phyloP scores from a whole-genome alignment of 2,888 invertebrate genomes.

The Synanthedon tipuliformis region DNA sequence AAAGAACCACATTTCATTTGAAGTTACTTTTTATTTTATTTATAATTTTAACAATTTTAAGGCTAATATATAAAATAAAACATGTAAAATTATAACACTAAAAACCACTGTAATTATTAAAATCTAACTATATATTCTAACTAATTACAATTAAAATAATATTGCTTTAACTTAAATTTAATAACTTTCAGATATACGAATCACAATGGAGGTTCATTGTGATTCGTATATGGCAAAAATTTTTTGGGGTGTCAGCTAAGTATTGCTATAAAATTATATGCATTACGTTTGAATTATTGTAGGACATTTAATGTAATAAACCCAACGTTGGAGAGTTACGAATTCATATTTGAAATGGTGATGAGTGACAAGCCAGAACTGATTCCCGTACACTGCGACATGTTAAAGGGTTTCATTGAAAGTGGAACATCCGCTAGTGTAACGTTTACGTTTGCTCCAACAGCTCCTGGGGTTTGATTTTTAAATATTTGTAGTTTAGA shows the following conservation, averaged over 20 bases:
- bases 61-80: too few species aligned
- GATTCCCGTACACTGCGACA: conserved; percentile 71
- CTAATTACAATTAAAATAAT: too few species aligned
- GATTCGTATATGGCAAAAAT: too few species aligned
- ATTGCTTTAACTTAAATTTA: too few species aligned
- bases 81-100: too few species aligned
- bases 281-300: conserved; percentile 13
- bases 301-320: conserved; percentile 75
- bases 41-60: too few species aligned
- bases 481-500: not conserved
- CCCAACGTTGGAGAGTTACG: conserved; percentile 72
- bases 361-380: conserved; percentile 49
- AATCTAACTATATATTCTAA: too few species aligned
- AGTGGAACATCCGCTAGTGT: conserved; percentile 71
- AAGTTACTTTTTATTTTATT: too few species aligned
- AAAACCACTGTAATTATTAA: too few species aligned
- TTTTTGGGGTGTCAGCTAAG: not conserved
- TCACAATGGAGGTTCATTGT: conserved; percentile 74
- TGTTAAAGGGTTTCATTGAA: conserved; percentile 68
- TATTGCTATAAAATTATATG: not conserved
- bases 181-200: conserved; percentile 66
- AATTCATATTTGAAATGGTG: conserved; percentile 69
- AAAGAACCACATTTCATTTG: conserved; percentile 1
- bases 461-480: conserved; percentile 59
- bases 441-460: conserved; percentile 75